Percentiles rank a stretch among this genome's conserved stretches.
phyloP scores from a whole-genome alignment of 2,797 vertebrate species.

The Peromyscus eremicus region DNA sequence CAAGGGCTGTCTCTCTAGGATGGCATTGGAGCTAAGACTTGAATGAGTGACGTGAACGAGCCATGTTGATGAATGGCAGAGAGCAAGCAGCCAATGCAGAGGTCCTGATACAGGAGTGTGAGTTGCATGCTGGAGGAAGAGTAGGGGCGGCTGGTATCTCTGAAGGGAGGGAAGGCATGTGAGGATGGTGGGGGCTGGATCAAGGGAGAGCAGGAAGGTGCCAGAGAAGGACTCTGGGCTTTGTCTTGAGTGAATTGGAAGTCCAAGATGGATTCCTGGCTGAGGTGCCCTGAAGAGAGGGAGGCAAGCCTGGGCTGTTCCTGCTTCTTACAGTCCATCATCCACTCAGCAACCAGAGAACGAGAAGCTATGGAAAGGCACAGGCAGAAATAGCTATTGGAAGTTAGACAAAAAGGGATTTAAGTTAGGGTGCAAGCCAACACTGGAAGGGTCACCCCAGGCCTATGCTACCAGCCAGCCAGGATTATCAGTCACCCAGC shows the following conservation, averaged over 20 bases:
- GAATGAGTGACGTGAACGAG: neutral
- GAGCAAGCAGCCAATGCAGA: too few species aligned
- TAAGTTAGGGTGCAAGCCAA: neutral
- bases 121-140: neutral
- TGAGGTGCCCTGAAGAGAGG: neutral
- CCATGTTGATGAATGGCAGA: too few species aligned
- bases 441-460: neutral
- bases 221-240: neutral
- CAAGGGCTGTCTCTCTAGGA: neutral
- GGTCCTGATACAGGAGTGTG: too few species aligned
- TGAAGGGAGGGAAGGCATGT: neutral
- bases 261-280: neutral
- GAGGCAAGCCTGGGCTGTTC: neutral
- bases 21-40: neutral
- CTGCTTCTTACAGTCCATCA: neutral
- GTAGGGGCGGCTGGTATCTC: neutral
- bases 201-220: neutral
- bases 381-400: neutral
- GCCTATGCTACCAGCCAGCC: neutral
- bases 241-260: neutral
- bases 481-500: slow-evolving; percentile 45
- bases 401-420: neutral
- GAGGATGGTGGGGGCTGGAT: neutral
- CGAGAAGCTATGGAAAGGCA: neutral
- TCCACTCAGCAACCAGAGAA: neutral